Base-by-base conservation (phyloP, 2,113 vertebrate genomes). In the Paradoxurus hermaphroditus region DNA sequence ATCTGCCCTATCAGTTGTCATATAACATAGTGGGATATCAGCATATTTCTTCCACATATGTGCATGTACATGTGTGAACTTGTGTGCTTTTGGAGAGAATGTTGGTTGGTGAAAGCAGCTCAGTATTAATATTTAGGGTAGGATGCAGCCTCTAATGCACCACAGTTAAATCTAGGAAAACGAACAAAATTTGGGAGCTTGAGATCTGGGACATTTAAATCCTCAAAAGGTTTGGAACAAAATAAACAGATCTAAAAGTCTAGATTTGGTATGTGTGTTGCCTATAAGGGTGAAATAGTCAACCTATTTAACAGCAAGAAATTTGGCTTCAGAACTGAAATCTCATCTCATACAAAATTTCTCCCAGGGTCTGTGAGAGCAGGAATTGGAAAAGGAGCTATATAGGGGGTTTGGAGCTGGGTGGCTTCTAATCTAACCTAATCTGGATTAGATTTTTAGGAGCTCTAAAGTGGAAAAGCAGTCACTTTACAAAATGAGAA, bases 191-290 rank as follows among this genome's bases (percentile, higher is more conserved):
- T 83, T 94, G 53, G 75, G 93, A 97, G 93, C 86, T 98, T 95
- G 56, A 95, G 73, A 97, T 85, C 90, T 97, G 97, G 95, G 84
- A 97, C 97, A 85, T 97, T 97, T 94, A 97, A 97, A 93, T 97
- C 84, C 96, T 96, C 89, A 97, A 97, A 96, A 94, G 79, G 97
- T 97, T 98, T 98, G 98, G 96, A 97, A 98, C 97, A 97, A 97
- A 98, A 98, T 98, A 98, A 98, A 98, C 75, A 96, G 72, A 97
- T 95, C 23, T 95, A 90, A 98, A 98, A 91, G 65, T 96, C 78
- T 94, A 90, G 49, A 87, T 94, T 97, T 62, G 81, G 77, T 97
- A 84, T 87, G 63, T 96, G 68, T 91, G 79, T 91, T 97, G 78
- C 49, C 68, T 97, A 67, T 23, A 89, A 89, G 78, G 29, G 51